These are phyloP conservation scores for Xestoiulus laeticollis DNA, from an alignment of 2,888 invertebrate species.

Conservation along the genomic window DNA sequence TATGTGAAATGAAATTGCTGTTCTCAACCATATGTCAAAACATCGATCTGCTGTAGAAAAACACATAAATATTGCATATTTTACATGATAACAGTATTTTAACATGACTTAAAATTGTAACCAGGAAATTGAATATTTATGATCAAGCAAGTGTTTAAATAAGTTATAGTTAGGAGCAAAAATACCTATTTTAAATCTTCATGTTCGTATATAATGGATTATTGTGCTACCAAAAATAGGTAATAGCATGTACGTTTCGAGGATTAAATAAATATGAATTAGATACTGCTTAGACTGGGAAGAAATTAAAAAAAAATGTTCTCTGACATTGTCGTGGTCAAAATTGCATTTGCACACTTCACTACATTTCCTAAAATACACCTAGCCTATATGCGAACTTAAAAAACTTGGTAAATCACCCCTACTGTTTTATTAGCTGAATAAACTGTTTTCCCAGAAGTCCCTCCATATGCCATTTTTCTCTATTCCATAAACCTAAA, in stretches of 20 bases:
- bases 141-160: no score
- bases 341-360: neutral
- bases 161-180: no score
- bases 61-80: no score
- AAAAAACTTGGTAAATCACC: constrained; percentile 7
- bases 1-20: no score
- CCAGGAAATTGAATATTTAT: no score
- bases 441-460: constrained; percentile 12
- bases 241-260: neutral
- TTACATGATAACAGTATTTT: no score
- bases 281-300: neutral
- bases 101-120: no score
- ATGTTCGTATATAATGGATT: no score
- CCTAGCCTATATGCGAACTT: neutral
- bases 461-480: constrained; percentile 19
- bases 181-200: no score
- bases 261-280: neutral
- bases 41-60: no score
- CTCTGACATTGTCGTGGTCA: neutral
- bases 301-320: neutral
- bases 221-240: neutral
- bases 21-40: no score
- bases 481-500: neutral
- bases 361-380: neutral
- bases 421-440: constrained; percentile 10